Evolutionary conservation across 2,113 vertebrate species (phyloP), one percentile per base, ranked within the genome.

Genomic region (Scortum barcoo): DNA sequence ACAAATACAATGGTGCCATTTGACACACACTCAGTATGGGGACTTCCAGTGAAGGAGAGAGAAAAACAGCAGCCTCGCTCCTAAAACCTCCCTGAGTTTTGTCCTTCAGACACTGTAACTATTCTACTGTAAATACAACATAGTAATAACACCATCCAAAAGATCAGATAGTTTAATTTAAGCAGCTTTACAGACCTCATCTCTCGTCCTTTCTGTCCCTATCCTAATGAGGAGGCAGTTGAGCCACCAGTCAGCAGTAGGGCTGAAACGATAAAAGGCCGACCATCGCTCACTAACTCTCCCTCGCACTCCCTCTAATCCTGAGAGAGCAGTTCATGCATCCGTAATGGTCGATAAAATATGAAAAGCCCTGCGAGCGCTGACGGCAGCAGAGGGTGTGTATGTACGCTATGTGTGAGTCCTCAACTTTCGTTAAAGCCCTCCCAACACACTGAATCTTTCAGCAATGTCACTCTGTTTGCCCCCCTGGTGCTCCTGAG

Each of bases 1-100:
- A 93, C 92, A 90, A 71, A 70, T 66, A 91, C 87, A 93, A 93
- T 90, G 75, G 86, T 44, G 54, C 80, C 71, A 80, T 91, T 91
- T 86, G 75, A 87, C 75, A 75, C 82, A 63, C 9, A 83, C 22
- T 38, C 80, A 61, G 17, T 46, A 74, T 42, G 83, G 87, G 91
- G 86, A 93, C 90, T 92, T 94, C 90, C 91, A 91, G 62, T 17
- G 40, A 84, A 78, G 66, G 48, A 85, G 76, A 60, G 24, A 77
- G 76, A 73, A 24, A 2, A 67, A 48, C 9, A 70, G 46, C 56
- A 75, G 71, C 54, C 30, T 72, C 63, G 65, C 50, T 65, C 33
- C 44, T 40, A 50, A 69, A 78, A 28, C 56, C 75, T 33, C 20
- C 24, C 19, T 7, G 53, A 62, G 19, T 82, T 81, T 56, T 16